Base-by-base conservation (phyloP, 2,113 vertebrate genomes). In the Dromaius novaehollandiae region DNA sequence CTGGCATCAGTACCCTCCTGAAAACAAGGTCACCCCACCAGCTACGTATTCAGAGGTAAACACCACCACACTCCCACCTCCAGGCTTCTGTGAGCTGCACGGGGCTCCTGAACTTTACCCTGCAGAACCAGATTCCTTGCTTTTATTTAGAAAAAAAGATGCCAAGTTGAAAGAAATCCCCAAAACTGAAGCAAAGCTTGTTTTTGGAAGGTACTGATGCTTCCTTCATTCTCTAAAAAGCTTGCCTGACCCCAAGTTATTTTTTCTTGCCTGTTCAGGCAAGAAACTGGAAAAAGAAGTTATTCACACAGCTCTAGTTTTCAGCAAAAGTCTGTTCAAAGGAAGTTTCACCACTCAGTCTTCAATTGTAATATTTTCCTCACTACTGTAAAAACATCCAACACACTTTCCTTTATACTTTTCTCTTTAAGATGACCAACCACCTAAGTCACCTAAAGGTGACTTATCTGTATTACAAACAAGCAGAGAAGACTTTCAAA, bases 1-100 rank as follows among this genome's bases (percentile, higher is more conserved):
- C 21, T 17, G 38, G 13, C 4, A 13, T 46, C n/a, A 69, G 24
- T 48, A 88, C 20, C 50, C 90, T 76, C 51, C 26, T 76, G 61
- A 77, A 68, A 61, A 11, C 28, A 19, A 11, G 21, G 8, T 58
- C 21, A 64, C 51, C 30, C 26, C 40, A 36, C 34, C 9, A 1
- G 32, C 20, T 1, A 2, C 13, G 48, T 2, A 6, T 34, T 11
- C 64, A 85, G 58, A 50, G 11, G n/a, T 1, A 22, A 10, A 48
- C 22, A 70, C 11, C 4, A 13, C 28, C 34, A 55, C 1, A 1
- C 11, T 68, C 51, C 34, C 22, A 79, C 51, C 34, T 38, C 58
- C 26, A 34, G 63, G 5, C 42, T 44, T 50, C 53, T 16, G 73
- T 60, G n/a, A 77, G 44, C 50, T 66, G 5, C 42, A 58, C 1